phyloP scores from a whole-genome alignment of 2,797 vertebrate species.

The Chelon labrosus region DNA sequence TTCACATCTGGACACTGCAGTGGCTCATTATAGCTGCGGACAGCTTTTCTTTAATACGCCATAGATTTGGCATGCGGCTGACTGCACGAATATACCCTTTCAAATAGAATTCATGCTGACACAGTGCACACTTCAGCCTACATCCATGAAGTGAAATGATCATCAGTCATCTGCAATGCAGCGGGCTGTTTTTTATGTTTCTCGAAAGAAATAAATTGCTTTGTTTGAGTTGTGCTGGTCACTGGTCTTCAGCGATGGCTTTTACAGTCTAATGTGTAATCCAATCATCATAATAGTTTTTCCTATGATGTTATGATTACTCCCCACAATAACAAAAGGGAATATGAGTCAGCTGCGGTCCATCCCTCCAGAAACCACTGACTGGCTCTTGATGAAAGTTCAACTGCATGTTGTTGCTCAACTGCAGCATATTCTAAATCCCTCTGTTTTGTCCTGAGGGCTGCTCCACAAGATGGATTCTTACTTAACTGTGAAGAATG shows the following conservation, averaged over 20 bases:
- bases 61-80: conserved; percentile 40
- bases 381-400: conserved; percentile 61
- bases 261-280: conserved; percentile 51
- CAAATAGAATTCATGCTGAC: conserved; percentile 33
- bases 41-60: conserved; percentile 26
- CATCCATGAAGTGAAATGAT: conserved; percentile 35
- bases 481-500: conserved; percentile 36
- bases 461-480: conserved; percentile 13
- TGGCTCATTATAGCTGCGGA: conserved; percentile 53
- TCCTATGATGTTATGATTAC: conserved; percentile 54
- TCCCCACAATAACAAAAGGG: conserved; percentile 50
- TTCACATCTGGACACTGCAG: conserved; percentile 76
- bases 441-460: conserved; percentile 28
- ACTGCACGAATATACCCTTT: conserved; percentile 38
- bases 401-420: conserved; percentile 35
- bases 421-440: conserved; percentile 36
- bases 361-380: conserved; percentile 48
- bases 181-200: conserved; percentile 38
- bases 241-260: conserved; percentile 37
- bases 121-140: conserved; percentile 24
- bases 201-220: conserved; percentile 32
- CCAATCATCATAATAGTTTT: conserved; percentile 54
- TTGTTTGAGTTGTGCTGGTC: conserved; percentile 39
- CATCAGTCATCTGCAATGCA: conserved; percentile 44
- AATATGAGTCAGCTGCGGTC: conserved; percentile 61